These are phyloP conservation scores for Athalia circularis DNA, from an alignment of 2,888 invertebrate genomes.

Conservation along the genomic window DNA sequence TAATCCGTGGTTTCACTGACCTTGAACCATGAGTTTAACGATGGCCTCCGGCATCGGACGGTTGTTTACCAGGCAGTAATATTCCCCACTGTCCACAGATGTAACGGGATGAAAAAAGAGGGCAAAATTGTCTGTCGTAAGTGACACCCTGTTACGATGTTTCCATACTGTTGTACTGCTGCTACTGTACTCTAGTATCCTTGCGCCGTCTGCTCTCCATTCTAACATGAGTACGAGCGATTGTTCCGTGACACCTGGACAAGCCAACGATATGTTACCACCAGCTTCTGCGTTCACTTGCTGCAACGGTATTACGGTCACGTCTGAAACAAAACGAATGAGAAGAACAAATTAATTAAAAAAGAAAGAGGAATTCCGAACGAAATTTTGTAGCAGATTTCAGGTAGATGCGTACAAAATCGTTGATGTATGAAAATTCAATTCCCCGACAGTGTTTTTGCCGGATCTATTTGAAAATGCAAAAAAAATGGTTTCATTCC, in stretches of 20 bases:
- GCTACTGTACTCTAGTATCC: conserved; percentile 76
- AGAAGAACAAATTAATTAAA: conserved; percentile 2
- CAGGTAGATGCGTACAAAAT: no score
- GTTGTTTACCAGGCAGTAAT: conserved; percentile 82
- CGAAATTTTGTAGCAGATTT: no score
- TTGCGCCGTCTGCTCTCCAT: conserved; percentile 76
- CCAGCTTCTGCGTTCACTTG: conserved; percentile 80
- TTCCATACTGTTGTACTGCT: conserved; percentile 76
- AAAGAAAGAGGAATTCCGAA: no score
- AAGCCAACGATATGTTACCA: conserved; percentile 80
- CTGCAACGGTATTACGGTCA: conserved; percentile 77
- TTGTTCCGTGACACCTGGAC: conserved; percentile 82
- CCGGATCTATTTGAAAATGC: background rate
- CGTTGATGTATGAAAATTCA: background rate
- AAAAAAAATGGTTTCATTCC: background rate
- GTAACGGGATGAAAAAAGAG: conserved; percentile 80
- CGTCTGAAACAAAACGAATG: conserved; percentile 75
- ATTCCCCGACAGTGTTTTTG: no score
- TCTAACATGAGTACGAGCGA: conserved; percentile 80
- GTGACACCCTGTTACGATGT: conserved; percentile 77
- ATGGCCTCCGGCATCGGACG: conserved; percentile 81
- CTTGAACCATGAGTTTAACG: conserved; percentile 81
- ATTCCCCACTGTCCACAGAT: conserved; percentile 81
- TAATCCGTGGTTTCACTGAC: conserved; percentile 71
- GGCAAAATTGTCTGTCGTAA: conserved; percentile 79